Base-by-base conservation (phyloP, 2,888 invertebrate genomes). In the Phytoseiulus persimilis region DNA sequence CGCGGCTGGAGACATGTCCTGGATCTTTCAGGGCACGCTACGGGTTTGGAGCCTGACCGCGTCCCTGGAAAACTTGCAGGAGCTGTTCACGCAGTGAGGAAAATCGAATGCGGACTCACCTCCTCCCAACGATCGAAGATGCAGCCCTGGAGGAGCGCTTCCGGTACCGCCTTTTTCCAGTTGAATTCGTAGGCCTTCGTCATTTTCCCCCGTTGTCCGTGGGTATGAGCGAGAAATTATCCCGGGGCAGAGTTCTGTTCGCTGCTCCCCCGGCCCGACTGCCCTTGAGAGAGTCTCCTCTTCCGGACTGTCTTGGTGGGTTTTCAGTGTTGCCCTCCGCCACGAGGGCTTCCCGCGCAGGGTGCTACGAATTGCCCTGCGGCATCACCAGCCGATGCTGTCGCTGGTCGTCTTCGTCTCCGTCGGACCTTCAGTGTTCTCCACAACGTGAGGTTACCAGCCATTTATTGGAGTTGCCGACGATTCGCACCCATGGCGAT, bases 151-250 rank as follows among this genome's bases (percentile, higher is more conserved):
- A 95, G 94, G 89, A 98, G 94, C 87, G 95, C 94, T 92, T 97
- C 96, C 89, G 98, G 98, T 91, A 99, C 97, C 90, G 96, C 95
- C 92, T 97, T 96, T 93, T 96, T 97, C 99, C 99, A 99, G 94
- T 97, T 96, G 94, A 99, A 99, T 93, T 99, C 98, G 94, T 97
- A 98, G 93, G 96, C 96, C 94, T 99, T 99, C 92, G 99, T 99
- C 98, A 98, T 98, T 45, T 32, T 87, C 32, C 31, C 2, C 39
- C 39, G 5, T 39, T 39, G 5, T 39, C 9, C 9, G 3, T 39
- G 39, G 9, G 39, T 3, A 6, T 39, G 23, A 14, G 65, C 5
- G 65, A 28, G 65, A 65, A 65, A 23, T 65, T 65, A 14, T 65
- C 18, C 18, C 65, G 18, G 65, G 2, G 65, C 2, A 2, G 65